Evolutionary conservation across 2,888 invertebrate species (phyloP).

Genomic region (Lasioglossum villosulum): DNA sequence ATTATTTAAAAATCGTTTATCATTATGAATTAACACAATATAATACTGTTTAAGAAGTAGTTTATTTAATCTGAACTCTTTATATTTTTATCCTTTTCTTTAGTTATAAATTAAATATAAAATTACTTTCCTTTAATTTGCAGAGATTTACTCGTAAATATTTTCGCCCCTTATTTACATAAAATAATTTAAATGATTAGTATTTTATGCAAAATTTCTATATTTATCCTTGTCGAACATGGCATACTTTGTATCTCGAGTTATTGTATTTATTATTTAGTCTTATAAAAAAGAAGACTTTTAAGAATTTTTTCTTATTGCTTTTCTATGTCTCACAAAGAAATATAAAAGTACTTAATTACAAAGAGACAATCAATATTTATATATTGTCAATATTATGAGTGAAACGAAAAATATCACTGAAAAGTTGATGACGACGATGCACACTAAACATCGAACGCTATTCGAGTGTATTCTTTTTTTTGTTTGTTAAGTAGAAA

Average conservation of each 20-base stretch:
- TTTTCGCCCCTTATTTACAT: slow-evolving; percentile 49
- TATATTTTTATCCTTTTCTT: slow-evolving; percentile 8
- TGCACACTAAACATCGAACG: slow-evolving; percentile 38
- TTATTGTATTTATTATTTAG: slow-evolving; percentile 43
- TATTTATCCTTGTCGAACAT: slow-evolving; percentile 53
- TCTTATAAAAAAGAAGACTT: slow-evolving; percentile 56
- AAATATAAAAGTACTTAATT: slow-evolving; percentile 62
- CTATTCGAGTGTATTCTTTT: slow-evolving; percentile 36
- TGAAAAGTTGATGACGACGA: slow-evolving; percentile 31
- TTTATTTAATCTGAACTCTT: slow-evolving; percentile 37
- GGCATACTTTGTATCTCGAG: slow-evolving; percentile 46
- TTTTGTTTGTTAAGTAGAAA: slow-evolving; percentile 29
- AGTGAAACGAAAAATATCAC: slow-evolving; percentile 36
- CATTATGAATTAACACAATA: slow-evolving; percentile 45
- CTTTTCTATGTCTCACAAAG: slow-evolving; percentile 47
- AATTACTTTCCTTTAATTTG: slow-evolving; percentile 34
- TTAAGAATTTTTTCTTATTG: slow-evolving; percentile 60
- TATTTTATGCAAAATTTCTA: slow-evolving; percentile 41
- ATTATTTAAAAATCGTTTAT: slow-evolving; percentile 43
- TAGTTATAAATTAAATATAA: slow-evolving; percentile 47
- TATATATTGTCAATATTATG: slow-evolving; percentile 32
- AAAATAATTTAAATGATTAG: slow-evolving; percentile 51
- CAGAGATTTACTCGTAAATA: slow-evolving; percentile 44
- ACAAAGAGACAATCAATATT: slow-evolving; percentile 41
- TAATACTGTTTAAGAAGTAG: slow-evolving; percentile 61